Conservation (phyloP, 2,113 vertebrate species). For the Lanius collurio region DNA sequence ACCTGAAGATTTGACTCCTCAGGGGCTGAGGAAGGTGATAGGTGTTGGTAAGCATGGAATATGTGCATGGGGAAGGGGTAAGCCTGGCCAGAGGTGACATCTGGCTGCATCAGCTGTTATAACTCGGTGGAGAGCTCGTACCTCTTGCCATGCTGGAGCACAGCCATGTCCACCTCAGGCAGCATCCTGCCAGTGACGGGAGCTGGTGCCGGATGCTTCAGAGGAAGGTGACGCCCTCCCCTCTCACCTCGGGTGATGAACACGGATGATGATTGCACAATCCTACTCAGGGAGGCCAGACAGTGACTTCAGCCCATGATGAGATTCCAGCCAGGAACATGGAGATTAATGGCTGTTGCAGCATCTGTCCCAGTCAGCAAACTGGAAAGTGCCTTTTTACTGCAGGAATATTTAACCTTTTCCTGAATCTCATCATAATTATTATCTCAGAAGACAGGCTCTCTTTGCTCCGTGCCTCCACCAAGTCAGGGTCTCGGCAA, state of each 20-base stretch:
- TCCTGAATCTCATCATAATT: background rate
- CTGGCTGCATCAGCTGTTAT: background rate
- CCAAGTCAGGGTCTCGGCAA: background rate
- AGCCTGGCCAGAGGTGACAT: background rate
- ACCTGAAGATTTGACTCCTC: background rate
- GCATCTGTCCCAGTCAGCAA: background rate
- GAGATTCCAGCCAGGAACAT: background rate
- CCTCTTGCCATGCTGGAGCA: background rate
- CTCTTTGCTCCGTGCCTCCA: background rate
- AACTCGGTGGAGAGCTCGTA: background rate
- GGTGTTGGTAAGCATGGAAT: background rate
- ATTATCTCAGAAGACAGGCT: background rate
- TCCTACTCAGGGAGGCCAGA: background rate
- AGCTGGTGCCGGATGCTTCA: background rate
- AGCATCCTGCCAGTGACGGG: slow-evolving; percentile 6
- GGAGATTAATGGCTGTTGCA: background rate
- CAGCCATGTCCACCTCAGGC: background rate
- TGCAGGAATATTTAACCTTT: background rate
- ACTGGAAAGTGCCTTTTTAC: background rate
- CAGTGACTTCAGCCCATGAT: background rate
- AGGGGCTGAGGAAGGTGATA: background rate
- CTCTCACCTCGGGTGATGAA: slow-evolving; percentile 2
- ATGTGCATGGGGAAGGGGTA: background rate
- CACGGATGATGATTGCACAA: background rate
- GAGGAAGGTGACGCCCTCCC: slow-evolving; percentile 58